Evolutionary conservation across 2,797 vertebrate genomes (phyloP).

Genomic region (Ceyx erithaca): DNA sequence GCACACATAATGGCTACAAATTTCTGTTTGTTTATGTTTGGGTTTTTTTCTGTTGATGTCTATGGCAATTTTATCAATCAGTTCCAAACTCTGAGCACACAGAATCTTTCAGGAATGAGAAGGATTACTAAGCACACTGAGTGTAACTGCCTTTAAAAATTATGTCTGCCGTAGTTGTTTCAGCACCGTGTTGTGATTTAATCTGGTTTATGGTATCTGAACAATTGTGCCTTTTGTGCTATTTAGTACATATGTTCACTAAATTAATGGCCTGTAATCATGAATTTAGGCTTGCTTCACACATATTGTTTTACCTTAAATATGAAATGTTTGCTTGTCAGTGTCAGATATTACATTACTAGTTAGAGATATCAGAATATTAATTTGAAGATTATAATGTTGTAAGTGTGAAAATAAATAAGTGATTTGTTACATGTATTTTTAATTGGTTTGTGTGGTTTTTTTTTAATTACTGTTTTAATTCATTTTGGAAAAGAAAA

Average conservation of each 20-base stretch:
- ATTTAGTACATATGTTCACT: not conserved
- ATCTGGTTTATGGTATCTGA: not conserved
- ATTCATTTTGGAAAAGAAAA: not conserved
- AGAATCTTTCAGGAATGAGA: not conserved
- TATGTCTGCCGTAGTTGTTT: not conserved
- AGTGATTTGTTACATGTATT: not conserved
- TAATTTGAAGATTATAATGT: not conserved
- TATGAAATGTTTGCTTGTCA: not conserved
- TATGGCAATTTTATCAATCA: not conserved
- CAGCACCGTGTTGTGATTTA: not conserved
- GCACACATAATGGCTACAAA: not conserved
- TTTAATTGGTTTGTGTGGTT: not conserved
- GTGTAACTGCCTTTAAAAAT: not conserved
- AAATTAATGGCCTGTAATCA: not conserved
- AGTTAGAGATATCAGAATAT: not conserved
- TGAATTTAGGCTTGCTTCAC: not conserved
- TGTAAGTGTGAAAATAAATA: not conserved
- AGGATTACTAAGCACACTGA: not conserved
- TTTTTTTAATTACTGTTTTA: rapidly evolving
- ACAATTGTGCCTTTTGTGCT: not conserved
- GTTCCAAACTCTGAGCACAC: not conserved
- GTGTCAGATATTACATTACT: not conserved
- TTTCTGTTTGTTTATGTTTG: not conserved
- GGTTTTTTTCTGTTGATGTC: not conserved
- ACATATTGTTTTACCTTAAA: not conserved